These are phyloP conservation scores for Aurelia sp. DNA, from an alignment of 30 jellyfish, hydroid and myxozoan genomes.

Conservation along the genomic window DNA sequence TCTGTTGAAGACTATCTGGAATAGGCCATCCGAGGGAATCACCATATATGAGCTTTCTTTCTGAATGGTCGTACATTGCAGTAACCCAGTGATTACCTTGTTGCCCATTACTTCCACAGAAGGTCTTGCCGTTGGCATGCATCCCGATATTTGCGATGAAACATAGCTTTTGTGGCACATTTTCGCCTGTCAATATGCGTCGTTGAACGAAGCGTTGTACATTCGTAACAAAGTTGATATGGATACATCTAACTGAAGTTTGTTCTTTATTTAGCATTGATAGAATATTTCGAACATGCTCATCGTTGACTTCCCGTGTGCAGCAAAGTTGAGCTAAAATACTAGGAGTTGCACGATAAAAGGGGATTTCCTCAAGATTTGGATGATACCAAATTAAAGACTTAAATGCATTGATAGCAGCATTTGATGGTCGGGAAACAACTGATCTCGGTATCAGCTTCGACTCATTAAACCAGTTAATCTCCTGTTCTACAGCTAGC, in stretches of 20 bases:
- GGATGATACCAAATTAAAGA: too few species aligned
- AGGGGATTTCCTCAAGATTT: too few species aligned
- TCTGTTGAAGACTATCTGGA: not conserved
- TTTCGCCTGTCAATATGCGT: not conserved
- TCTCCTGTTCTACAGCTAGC: too few species aligned
- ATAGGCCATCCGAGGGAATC: not conserved
- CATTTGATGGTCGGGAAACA: too few species aligned
- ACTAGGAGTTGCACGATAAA: too few species aligned
- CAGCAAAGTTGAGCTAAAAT: too few species aligned
- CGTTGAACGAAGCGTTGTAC: not conserved
- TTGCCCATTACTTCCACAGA: not conserved
- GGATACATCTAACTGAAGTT: not conserved
- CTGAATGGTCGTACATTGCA: not conserved
- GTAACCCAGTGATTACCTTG: not conserved
- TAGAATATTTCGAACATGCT: too few species aligned
- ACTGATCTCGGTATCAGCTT: too few species aligned
- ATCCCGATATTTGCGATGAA: not conserved
- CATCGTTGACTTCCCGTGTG: too few species aligned
- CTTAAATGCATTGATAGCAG: too few species aligned
- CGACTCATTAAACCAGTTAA: too few species aligned
- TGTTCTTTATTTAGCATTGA: not conserved
- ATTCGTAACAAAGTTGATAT: not conserved
- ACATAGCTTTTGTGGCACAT: conserved; percentile 1
- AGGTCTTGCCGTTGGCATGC: not conserved
- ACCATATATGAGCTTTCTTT: not conserved